Evolutionary conservation across 2,113 vertebrate species (phyloP).

Genomic region (Macquaria ambigua): DNA sequence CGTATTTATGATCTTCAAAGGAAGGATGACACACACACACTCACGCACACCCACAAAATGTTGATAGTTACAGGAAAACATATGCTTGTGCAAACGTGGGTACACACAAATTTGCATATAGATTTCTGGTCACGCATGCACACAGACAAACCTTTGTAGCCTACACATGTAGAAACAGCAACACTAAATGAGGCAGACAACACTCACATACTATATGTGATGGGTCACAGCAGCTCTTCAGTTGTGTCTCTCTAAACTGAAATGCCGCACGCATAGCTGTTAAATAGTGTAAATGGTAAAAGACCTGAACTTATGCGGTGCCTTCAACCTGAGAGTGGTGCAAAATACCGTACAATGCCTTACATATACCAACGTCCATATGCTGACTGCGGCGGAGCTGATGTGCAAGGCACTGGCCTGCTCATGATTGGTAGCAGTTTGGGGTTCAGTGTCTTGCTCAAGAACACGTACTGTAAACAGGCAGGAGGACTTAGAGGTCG

Average conservation of each 20-base stretch:
- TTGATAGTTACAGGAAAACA: slow-evolving; percentile 76
- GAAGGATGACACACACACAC: slow-evolving; percentile 75
- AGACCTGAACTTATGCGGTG: neutral
- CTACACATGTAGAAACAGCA: neutral
- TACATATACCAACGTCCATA: neutral
- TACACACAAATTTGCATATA: slow-evolving; percentile 53
- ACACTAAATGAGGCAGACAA: neutral
- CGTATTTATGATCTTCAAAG: slow-evolving; percentile 83
- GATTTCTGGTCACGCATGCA: slow-evolving; percentile 17
- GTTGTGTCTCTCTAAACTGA: slow-evolving; percentile 1
- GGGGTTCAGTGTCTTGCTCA: slow-evolving; percentile 7
- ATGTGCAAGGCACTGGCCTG: neutral
- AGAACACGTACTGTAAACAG: neutral
- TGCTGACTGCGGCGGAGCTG: neutral
- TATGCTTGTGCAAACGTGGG: slow-evolving; percentile 51
- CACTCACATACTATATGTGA: neutral
- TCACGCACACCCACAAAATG: slow-evolving; percentile 67
- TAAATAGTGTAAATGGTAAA: neutral
- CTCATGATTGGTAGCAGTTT: neutral
- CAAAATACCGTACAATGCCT: neutral
- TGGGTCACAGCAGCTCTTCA: slow-evolving; percentile 10
- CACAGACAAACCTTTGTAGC: slow-evolving; percentile 4
- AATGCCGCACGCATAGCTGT: neutral
- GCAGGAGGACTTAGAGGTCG: neutral
- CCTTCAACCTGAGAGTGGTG: neutral